Percentiles rank a stretch among this genome's conserved stretches.
phyloP scores from a whole-genome alignment of 1,140 invertebrate genomes.

The Acromyrmex heyeri region DNA sequence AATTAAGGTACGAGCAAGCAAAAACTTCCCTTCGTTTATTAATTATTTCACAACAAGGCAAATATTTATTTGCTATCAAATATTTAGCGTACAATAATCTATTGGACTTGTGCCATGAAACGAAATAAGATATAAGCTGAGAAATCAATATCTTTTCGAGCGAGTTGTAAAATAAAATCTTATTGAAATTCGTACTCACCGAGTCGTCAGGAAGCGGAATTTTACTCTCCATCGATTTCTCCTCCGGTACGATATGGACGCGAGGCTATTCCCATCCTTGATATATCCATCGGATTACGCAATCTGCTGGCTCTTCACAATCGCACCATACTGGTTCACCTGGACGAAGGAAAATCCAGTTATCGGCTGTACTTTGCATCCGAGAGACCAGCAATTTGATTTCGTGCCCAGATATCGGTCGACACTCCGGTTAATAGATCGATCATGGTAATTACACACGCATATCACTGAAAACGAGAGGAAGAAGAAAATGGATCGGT shows the following conservation, averaged over 20 bases:
- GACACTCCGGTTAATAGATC: conserved; percentile 14
- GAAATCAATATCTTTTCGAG: conserved; percentile 1
- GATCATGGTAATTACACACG: neutral
- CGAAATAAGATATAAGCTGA: neutral
- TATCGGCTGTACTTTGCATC: conserved; percentile 65
- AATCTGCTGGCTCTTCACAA: conserved; percentile 38
- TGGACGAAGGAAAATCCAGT: conserved; percentile 57
- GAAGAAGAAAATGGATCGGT: neutral
- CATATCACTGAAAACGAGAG: neutral
- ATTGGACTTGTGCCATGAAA: neutral
- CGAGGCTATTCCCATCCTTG: conserved; percentile 5
- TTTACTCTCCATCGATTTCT: conserved; percentile 36
- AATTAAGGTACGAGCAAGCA: neutral
- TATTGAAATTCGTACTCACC: conserved; percentile 15
- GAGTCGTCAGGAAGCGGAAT: neutral
- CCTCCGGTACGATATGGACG: neutral
- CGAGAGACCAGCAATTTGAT: conserved; percentile 64
- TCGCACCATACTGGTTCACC: conserved; percentile 23
- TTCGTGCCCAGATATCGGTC: conserved; percentile 28
- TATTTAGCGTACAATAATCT: neutral
- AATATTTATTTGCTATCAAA: neutral
- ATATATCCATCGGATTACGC: conserved; percentile 51
- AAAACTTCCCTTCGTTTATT: neutral
- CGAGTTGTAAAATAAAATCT: conserved; percentile 3
- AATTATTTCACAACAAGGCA: neutral